A percentile compares a stretch with the other conserved stretches of the same genome.
These are phyloP conservation scores for Thalpophila matura DNA, from an alignment of 2,888 invertebrate genomes.

Conservation along the genomic window DNA sequence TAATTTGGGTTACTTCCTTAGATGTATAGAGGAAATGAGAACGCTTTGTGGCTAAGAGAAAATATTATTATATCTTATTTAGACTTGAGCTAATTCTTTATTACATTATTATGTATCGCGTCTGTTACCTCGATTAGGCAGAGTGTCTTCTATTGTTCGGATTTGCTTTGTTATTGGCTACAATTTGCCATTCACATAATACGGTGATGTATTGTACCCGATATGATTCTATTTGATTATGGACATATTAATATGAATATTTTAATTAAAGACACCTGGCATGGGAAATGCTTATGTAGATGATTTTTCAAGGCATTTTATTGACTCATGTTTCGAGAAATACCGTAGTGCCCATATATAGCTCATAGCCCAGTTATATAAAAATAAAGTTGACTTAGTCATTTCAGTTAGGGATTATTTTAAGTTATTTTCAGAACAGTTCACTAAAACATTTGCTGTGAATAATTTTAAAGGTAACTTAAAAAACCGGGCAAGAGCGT, in stretches of 20 bases:
- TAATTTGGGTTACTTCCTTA: constrained; percentile 45
- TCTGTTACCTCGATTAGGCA: background rate
- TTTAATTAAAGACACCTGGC: too few relatives aligned
- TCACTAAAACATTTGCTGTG: background rate
- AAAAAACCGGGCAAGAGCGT: too few relatives aligned
- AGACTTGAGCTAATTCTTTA: constrained; percentile 9
- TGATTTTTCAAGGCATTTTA: too few relatives aligned
- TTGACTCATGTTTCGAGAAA: too few relatives aligned
- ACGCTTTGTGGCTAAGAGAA: constrained; percentile 16
- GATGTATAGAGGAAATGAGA: constrained; percentile 45
- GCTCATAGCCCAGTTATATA: too few relatives aligned
- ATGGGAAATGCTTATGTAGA: too few relatives aligned
- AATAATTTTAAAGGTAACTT: background rate
- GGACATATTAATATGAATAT: too few relatives aligned
- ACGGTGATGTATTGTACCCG: background rate
- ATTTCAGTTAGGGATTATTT: background rate
- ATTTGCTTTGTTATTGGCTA: background rate
- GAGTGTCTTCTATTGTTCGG: background rate
- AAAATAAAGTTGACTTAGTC: too few relatives aligned
- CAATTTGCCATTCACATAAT: background rate
- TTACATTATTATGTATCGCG: constrained; percentile 4
- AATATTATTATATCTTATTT: constrained; percentile 21
- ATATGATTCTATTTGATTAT: too few relatives aligned
- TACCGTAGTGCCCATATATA: too few relatives aligned
- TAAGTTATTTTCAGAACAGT: background rate